These are phyloP conservation scores for Athripsodes cinereus DNA, from an alignment of 2,888 invertebrate genomes.

Conservation along the genomic window DNA sequence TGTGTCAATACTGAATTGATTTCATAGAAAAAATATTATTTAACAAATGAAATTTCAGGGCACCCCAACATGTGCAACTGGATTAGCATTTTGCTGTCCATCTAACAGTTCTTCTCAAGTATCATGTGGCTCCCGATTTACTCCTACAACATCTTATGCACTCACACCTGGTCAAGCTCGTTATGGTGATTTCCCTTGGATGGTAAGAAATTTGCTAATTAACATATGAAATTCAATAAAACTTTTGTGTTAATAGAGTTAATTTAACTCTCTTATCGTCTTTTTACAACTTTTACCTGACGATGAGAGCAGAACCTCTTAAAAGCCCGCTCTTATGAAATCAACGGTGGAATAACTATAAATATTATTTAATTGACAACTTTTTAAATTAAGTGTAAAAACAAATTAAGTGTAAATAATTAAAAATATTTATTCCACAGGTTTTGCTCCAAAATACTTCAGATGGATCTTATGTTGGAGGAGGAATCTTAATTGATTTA, in stretches of 20 bases:
- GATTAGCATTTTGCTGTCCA: slow-evolving; percentile 43
- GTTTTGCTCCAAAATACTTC: slow-evolving; percentile 50
- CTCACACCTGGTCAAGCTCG: slow-evolving; percentile 51
- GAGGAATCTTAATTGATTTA: slow-evolving; percentile 64
- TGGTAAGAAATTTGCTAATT: slow-evolving; percentile 38
- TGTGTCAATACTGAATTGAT: no score
- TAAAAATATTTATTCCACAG: slow-evolving; percentile 34
- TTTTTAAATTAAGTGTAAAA: no score
- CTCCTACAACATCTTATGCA: slow-evolving; percentile 36
- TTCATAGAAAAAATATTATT: no score
- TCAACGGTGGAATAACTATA: no score
- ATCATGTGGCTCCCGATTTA: slow-evolving; percentile 45
- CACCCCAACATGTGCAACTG: slow-evolving; percentile 35
- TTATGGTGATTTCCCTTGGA: slow-evolving; percentile 71
- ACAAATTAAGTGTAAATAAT: no score
- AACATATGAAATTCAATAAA: background rate
- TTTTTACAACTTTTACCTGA: no score
- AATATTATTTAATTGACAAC: no score
- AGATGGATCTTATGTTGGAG: slow-evolving; percentile 61
- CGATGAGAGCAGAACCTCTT: no score
- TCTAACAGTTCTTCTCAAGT: slow-evolving; percentile 16
- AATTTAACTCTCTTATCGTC: no score
- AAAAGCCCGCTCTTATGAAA: no score
- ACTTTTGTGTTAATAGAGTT: background rate
- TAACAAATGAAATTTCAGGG: slow-evolving; percentile 5